Evolutionary conservation across 1,140 invertebrate species (phyloP), one percentile per base, ranked within the genome.

Genomic region (Diprion similis): DNA sequence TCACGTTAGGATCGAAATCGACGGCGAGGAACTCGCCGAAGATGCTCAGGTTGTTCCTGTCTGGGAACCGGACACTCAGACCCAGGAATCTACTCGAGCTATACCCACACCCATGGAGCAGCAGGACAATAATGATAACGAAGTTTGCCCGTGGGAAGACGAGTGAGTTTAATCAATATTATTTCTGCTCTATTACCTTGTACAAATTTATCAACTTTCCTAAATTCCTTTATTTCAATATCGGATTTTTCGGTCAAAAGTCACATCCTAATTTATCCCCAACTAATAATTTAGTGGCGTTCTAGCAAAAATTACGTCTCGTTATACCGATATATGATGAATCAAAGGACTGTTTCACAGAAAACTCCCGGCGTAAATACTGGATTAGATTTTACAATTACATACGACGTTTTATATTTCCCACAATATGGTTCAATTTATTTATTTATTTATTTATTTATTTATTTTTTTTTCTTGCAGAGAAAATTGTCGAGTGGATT

Each of bases 101-200:
- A 68, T 76, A 59, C 71, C 78, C 70, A 76, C 72, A 67, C 45
- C 71, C 66, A 82, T 81, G 78, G 84, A 88, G 78, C 82, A 88
- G 82, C 83, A 82, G 82, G 85, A 87, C 84, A 87, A 88, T 85
- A 94, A 93, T 89, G 90, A 89, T 86, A 94, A 92, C 85, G 93
- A 95, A 86, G 92, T 95, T 82, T 96, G 95, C 89, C 95, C 95
- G 70, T 95, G 94, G 94, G 95, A 95, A 90, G 94, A 96, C 86
- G 94, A 95, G 95, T 96, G 89, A 94, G 94, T 94, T 89, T 73
- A 76, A 59, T 37, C 64, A 45, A 71, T n/a, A n/a, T 78, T 68
- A 71, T 73, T 10, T 75, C 18, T 72, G 71, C 76, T 19, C 73
- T 66, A 64, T 69, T 15, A 15, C 8, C 8, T 77, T 65, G 10